A percentile compares a stretch with the other conserved stretches of the same genome.
Evolutionary conservation across 2,113 vertebrate species (phyloP).

Genomic region (Larimichthys crocea): DNA sequence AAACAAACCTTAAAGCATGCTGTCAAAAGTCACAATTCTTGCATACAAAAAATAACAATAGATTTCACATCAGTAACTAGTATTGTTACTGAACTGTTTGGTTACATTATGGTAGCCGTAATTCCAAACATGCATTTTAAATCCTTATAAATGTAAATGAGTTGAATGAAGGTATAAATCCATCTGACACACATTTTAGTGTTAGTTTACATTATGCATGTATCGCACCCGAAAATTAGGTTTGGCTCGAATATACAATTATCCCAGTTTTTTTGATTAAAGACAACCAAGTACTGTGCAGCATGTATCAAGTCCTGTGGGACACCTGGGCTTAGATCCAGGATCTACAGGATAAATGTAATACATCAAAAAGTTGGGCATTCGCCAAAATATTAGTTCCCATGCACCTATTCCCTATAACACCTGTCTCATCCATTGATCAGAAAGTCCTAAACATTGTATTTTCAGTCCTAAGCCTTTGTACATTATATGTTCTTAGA

Average conservation of each 20-base stretch:
- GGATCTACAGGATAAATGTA: slow-evolving; percentile 4
- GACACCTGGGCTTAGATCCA: slow-evolving; percentile 13
- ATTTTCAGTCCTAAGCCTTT: background rate
- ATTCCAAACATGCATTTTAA: background rate
- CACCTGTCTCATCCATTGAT: background rate
- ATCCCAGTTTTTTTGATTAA: background rate
- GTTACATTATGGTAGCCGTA: background rate
- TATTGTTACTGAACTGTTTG: background rate
- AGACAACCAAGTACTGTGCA: background rate
- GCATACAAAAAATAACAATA: background rate
- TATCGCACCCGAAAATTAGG: background rate
- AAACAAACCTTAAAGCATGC: slow-evolving; percentile 23
- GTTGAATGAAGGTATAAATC: background rate
- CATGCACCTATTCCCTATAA: background rate
- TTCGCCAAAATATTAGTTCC: background rate
- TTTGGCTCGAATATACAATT: background rate
- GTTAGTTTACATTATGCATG: background rate
- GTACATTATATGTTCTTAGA: background rate
- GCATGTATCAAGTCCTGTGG: slow-evolving; percentile 4
- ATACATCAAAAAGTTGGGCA: slow-evolving; percentile 9
- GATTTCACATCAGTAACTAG: slow-evolving; percentile 1
- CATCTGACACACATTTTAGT: background rate
- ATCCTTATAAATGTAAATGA: background rate
- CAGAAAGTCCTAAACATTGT: background rate
- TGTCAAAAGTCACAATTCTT: no score